Percentiles rank a stretch among this genome's conserved stretches.
Conservation (phyloP, 2,113 vertebrate species). For the Pogonocichla stellata region DNA sequence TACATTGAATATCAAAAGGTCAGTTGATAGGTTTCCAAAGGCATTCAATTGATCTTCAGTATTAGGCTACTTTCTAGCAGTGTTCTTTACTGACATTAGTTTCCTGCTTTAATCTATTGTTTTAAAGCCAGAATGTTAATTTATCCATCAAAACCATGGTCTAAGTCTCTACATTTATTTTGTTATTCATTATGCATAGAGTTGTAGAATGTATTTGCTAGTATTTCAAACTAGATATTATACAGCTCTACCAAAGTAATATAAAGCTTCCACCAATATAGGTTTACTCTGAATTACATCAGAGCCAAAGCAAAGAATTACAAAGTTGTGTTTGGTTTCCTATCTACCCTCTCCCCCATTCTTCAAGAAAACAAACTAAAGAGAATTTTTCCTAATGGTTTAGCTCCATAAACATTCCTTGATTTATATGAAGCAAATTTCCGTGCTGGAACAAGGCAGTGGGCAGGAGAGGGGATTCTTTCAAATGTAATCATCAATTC, state of each 20-base stretch:
- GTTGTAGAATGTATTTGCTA: not conserved
- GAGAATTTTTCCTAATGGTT: not conserved
- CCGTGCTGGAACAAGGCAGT: not conserved
- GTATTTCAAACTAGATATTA: not conserved
- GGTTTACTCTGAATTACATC: not conserved
- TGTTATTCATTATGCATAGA: not conserved
- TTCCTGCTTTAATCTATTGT: not conserved
- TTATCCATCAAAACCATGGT: not conserved
- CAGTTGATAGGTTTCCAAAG: not conserved
- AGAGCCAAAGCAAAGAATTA: not conserved
- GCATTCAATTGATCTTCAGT: not conserved
- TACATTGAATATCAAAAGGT: constrained; percentile 1
- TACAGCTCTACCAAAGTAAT: not conserved
- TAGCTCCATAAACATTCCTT: not conserved
- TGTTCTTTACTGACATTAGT: not conserved
- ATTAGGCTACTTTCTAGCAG: not conserved
- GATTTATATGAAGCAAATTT: not conserved
- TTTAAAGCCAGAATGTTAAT: not conserved
- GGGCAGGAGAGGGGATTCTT: not conserved
- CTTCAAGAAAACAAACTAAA: not conserved
- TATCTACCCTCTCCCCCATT: not conserved
- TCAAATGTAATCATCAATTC: not conserved
- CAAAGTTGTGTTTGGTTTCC: not conserved
- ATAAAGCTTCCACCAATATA: not conserved
- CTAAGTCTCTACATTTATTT: not conserved